Base-by-base conservation (phyloP, 2,797 vertebrate genomes). In the Gobio occitaniae region DNA sequence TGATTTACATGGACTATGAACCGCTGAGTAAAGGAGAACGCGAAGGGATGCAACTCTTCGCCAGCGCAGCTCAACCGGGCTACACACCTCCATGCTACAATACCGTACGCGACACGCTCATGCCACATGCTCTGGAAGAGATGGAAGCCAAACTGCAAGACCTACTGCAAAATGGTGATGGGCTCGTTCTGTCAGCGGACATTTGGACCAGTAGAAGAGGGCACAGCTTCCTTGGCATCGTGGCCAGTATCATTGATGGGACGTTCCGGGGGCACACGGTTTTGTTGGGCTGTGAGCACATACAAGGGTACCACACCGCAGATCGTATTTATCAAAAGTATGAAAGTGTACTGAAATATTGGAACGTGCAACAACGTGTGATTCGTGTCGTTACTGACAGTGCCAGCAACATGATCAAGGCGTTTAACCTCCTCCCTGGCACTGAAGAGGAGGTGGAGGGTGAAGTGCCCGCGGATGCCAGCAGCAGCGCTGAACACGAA, bases 401-500 rank as follows among this genome's bases (percentile, higher is more conserved):
- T 32, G 74, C 16, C 50, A 77, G 74, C 50, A 77, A 77, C 13
- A 77, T 77, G 50, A 25, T 38, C 15, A 77, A 77, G 48, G n/a
- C 21, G n/a, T 61, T 61, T 25, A 61, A 12, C 56, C 56, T 61
- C 56, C n/a, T 61, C 21, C 10, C 56, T 61, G 56, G n/a, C 9
- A 61, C 56, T 61, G 56, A 61, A 61, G 56, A 25, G 56, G 3
- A 61, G 56, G 56, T 3, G 1, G 56, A 61, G 21, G 56, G n/a
- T 61, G 56, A 61, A 16, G 52, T 16, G 21, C 12, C 56, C 56
- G 3, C 3, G 56, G 56, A n/a, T 61, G n/a, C 21, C 56, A 61
- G 21, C 21, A 25, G 56, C 56, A 61, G 10, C 10, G 21, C 56
- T 11, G 56, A 61, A 61, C 21, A 61, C 12, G 52, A 17, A 16